phyloP scores from a whole-genome alignment of 2,888 invertebrate species.

The Melanophora roralis region DNA sequence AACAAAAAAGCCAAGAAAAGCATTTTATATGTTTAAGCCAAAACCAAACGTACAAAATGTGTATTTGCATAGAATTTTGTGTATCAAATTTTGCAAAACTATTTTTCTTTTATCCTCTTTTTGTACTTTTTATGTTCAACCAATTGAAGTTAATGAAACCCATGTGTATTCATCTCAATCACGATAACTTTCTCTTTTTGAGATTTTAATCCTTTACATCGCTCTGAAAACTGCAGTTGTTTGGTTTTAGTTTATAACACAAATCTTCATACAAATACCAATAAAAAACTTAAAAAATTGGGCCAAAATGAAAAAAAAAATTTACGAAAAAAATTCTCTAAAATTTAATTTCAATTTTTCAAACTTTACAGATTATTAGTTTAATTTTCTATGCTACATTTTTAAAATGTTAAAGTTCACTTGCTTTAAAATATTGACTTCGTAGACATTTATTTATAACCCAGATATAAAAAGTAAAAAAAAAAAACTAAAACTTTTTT shows the following conservation, averaged over 20 bases:
- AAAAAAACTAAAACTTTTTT: background rate
- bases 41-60: background rate
- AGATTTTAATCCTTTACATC: background rate
- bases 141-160: slow-evolving; percentile 24
- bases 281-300: background rate
- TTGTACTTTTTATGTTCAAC: background rate
- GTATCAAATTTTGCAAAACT: too few species aligned
- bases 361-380: background rate
- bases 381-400: too few species aligned
- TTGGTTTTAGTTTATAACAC: background rate
- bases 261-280: background rate
- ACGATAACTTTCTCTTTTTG: background rate
- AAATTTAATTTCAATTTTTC: background rate
- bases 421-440: background rate
- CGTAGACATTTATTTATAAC: background rate
- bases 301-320: background rate
- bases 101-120: background rate
- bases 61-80: too few species aligned
- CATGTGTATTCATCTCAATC: slow-evolving; percentile 9
- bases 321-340: background rate
- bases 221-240: background rate
- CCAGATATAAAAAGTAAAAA: too few species aligned
- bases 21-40: background rate
- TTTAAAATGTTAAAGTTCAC: background rate
- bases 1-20: too few species aligned